These are phyloP conservation scores for Caenorhabditis latens DNA, from an alignment of 1,140 invertebrate species.

Conservation along the genomic window DNA sequence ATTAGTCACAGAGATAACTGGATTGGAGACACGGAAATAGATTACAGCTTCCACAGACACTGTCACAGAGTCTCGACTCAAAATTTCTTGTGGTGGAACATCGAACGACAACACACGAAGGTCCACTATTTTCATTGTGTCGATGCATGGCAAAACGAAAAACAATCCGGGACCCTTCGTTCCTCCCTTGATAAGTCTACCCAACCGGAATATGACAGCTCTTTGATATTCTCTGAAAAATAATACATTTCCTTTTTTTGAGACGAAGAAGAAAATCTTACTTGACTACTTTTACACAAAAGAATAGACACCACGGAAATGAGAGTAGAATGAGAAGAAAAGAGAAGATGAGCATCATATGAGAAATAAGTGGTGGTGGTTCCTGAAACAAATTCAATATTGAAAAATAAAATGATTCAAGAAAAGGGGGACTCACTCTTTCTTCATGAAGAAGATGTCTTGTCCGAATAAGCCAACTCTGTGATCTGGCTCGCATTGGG, in stretches of 20 bases:
- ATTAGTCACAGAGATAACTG: conserved; percentile 79
- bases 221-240: conserved; percentile 74
- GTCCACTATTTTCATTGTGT: conserved; percentile 81
- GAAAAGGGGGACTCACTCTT: conserved; percentile 66
- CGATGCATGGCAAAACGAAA: conserved; percentile 78
- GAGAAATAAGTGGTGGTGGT: conserved; percentile 70
- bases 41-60: conserved; percentile 78
- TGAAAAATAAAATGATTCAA: not conserved
- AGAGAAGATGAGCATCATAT: conserved; percentile 71
- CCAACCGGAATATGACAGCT: conserved; percentile 76
- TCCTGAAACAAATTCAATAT: conserved; percentile 51
- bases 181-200: conserved; percentile 72
- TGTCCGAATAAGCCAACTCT: conserved; percentile 77
- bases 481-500: conserved; percentile 76
- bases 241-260: not conserved
- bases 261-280: conserved; percentile 49
- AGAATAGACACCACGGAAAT: conserved; percentile 74
- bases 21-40: conserved; percentile 61
- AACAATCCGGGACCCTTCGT: conserved; percentile 77
- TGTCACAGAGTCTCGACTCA: conserved; percentile 92
- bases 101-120: conserved; percentile 88
- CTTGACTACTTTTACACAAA: conserved; percentile 76
- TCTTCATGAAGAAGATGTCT: conserved; percentile 76
- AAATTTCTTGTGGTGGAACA: conserved; percentile 89
- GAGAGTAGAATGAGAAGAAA: conserved; percentile 70